Percentiles rank a stretch among this genome's conserved stretches.
Conservation (phyloP, 2,113 vertebrate species). For the Lamprotornis superbus region DNA sequence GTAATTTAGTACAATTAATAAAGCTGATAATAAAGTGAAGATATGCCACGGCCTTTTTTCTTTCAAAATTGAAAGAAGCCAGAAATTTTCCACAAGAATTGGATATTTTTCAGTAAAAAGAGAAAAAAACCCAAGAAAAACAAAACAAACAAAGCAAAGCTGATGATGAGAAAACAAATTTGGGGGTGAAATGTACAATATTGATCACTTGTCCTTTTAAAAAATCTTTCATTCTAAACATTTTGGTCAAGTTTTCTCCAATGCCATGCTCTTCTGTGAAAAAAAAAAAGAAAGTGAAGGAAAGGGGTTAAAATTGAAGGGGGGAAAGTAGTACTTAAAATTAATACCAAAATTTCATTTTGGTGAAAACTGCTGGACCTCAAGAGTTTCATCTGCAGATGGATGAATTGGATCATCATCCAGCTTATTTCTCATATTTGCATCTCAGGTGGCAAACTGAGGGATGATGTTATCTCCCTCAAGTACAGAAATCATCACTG, state of each 20-base stretch:
- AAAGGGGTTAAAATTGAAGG: neutral
- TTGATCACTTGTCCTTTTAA: neutral
- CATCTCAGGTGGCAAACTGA: neutral
- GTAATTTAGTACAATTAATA: constrained; percentile 1
- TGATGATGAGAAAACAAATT: neutral
- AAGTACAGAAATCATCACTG: neutral
- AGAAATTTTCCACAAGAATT: neutral
- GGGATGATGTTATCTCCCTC: neutral
- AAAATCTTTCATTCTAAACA: neutral
- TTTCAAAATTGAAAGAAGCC: neutral
- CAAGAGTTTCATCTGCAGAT: neutral
- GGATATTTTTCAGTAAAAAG: neutral
- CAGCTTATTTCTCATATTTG: neutral
- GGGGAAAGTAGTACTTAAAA: neutral
- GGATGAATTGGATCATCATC: neutral
- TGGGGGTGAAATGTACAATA: neutral
- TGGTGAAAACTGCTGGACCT: neutral
- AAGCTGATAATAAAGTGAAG: neutral
- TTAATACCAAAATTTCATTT: neutral
- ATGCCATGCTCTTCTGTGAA: neutral
- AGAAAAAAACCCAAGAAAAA: neutral
- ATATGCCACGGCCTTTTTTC: neutral
- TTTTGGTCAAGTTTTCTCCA: neutral
- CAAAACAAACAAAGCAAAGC: neutral
- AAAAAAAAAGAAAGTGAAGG: neutral